These are phyloP conservation scores for Furcifer pardalis DNA, from an alignment of 2,797 vertebrate species.

Conservation along the genomic window DNA sequence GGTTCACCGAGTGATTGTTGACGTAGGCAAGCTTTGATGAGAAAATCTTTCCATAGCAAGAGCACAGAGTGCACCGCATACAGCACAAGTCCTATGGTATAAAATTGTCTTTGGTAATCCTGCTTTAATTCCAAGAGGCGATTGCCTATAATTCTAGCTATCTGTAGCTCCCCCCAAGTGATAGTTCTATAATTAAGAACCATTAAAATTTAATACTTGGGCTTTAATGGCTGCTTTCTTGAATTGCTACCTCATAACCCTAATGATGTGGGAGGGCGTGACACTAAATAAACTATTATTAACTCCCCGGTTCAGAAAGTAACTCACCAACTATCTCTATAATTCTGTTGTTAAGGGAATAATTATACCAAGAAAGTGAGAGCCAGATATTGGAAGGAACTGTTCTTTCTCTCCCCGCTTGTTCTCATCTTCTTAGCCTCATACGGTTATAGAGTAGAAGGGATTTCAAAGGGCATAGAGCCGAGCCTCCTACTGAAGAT, in stretches of 20 bases:
- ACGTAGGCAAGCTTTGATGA: conserved; percentile 31
- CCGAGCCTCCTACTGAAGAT: too few species aligned
- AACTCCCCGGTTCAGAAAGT: conserved; percentile 26
- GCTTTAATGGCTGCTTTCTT: conserved; percentile 57
- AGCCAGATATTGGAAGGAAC: conserved; percentile 28
- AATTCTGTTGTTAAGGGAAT: conserved; percentile 43
- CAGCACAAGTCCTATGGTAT: conserved; percentile 18
- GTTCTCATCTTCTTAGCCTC: too few species aligned
- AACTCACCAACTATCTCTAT: conserved; percentile 41
- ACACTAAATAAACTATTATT: conserved; percentile 42
- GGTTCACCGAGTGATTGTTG: conserved; percentile 35
- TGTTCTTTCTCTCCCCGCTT: too few species aligned
- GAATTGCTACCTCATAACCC: conserved; percentile 40
- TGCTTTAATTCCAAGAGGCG: conserved; percentile 56
- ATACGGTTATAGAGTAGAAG: too few species aligned
- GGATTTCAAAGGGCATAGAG: too few species aligned
- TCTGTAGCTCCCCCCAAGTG: conserved; percentile 41
- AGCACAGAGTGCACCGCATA: conserved; percentile 10
- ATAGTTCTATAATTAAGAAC: conserved; percentile 67
- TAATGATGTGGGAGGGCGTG: conserved; percentile 42
- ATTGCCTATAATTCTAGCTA: conserved; percentile 17
- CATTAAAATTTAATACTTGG: conserved; percentile 67
- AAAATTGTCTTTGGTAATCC: conserved; percentile 35
- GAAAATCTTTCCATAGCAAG: conserved; percentile 29
- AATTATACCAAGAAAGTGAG: conserved; percentile 42